Evolutionary conservation across 2,888 invertebrate species (phyloP), one percentile per base, ranked within the genome.

Genomic region (Monopis laevigella): DNA sequence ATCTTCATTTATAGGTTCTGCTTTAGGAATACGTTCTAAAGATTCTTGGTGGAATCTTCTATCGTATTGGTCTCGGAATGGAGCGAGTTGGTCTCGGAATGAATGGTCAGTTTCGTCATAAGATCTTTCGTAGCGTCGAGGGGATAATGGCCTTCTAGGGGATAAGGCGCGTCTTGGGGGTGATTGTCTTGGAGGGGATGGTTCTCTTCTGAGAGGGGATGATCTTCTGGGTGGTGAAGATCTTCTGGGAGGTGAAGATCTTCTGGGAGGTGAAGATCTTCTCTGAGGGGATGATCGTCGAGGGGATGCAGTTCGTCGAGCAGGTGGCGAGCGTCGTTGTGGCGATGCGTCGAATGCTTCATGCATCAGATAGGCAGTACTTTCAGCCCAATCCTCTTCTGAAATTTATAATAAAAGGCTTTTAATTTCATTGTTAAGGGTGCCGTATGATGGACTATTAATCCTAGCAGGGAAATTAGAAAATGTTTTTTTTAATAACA

Each of bases 311-410:
- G 24, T 4, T 41, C 55, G 48, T 43, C 59, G 56, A 40, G 73
- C 58, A 10, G 80, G 61, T 39, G 67, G 53, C 1, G 67, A 68
- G 7, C 72, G 65, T 10, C 75, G 66, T 1, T 69, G 71, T 0
- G 73, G 70, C 0, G 78, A 80, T 17, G 81, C 70, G 45, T 82
- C 82, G 51, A 83, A 78, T 0, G 82, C 78, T 48, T 82, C 82
- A 52, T 84, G 82, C 82, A 87, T 86, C 65, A 87, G 71, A 58
- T 87, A 87, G 7, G 84, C 83, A 12, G 84, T 83, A 50, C 86
- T 85, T 46, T 84, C 84, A 35, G 84, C 86, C 89, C 89, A 90
- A 58, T 90, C 90, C 55, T 90, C 90, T 70, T 90, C 90, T 90
- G 84, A 6, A 86, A 85, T 48, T 40, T 32, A 14, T 11, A n/a